Base-by-base conservation (phyloP, 2,888 invertebrate genomes). In the Trissoscelio sp. region DNA sequence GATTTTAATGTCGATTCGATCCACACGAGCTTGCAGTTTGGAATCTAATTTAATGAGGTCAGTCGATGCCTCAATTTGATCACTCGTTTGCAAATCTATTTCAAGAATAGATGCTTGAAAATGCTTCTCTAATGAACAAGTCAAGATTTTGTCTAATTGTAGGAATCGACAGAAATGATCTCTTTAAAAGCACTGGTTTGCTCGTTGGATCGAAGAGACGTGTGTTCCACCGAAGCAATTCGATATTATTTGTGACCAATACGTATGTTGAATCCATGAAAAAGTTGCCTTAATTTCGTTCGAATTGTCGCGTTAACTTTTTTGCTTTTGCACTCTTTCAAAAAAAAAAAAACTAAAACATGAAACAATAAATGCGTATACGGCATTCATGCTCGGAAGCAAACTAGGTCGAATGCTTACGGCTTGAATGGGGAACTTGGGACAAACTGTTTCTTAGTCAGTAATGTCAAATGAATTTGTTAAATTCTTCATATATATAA, bases 151-250 rank as follows among this genome's bases (percentile, higher is more conserved):
- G 28, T 28, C 4, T 28, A n/a, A 5, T 28, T 3, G 6, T 6
- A 28, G 1, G 18, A 28, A 18, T 4, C 1, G 18, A 6, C 0
- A 31, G 14, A 31, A 69, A 34, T 24, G 46, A 58, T 16, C 48
- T 60, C 14, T 24, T 58, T 48, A 48, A 55, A 58, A 20, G 48
- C 48, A 22, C 66, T 85, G 79, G 12, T 60, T 86, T 37, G 72
- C 75, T 85, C 60, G 80, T 67, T 69, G 72, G 78, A 75, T 83
- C 83, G 81, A 86, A 85, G 85, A 84, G 84, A 79, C 83, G 67
- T 82, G 85, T 86, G 85, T 88, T 87, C 87, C 88, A 88, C 86
- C 87, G 86, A 88, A 88, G 87, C 86, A 88, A 86, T 88, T 87
- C 86, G 86, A 88, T 88, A 85, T 86, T 85, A 83, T 66, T 72